Conservation (phyloP, 2,888 invertebrate genomes). For the Drosophila crucigera region DNA sequence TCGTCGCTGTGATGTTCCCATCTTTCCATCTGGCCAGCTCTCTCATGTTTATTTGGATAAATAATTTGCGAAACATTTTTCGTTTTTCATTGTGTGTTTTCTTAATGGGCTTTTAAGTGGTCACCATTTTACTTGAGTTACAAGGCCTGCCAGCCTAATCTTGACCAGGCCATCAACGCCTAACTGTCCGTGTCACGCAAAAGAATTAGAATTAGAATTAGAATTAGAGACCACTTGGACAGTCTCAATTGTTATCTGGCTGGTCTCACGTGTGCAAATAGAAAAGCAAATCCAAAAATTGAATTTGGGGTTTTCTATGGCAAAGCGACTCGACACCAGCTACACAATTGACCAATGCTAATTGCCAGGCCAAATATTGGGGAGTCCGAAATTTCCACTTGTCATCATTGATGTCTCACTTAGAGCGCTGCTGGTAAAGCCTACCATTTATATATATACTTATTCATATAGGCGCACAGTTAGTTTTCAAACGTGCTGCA, state of each 20-base stretch:
- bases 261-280: slow-evolving; percentile 6
- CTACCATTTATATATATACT: slow-evolving; percentile 2
- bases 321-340: not conserved
- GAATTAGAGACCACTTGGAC: slow-evolving; percentile 6
- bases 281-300: slow-evolving; percentile 10
- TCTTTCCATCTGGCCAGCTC: slow-evolving; percentile 7
- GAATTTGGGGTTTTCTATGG: slow-evolving; percentile 18
- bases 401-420: slow-evolving; percentile 63
- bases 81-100: slow-evolving; percentile 56
- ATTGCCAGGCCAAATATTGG: slow-evolving; percentile 72
- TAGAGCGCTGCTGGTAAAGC: slow-evolving; percentile 16
- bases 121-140: slow-evolving; percentile 33
- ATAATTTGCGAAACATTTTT: slow-evolving; percentile 76
- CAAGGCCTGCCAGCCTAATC: slow-evolving; percentile 35
- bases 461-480: slow-evolving; percentile 43
- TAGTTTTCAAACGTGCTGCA: slow-evolving; percentile 30
- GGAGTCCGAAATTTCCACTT: slow-evolving; percentile 55
- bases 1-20: slow-evolving; percentile 25
- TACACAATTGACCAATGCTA: slow-evolving; percentile 56
- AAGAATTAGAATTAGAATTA: slow-evolving; percentile 10
- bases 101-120: slow-evolving; percentile 73
- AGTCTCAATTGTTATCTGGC: slow-evolving; percentile 18
- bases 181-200: slow-evolving; percentile 17
- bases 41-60: slow-evolving; percentile 72
- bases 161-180: slow-evolving; percentile 38